These are phyloP conservation scores for Gobius niger DNA, from an alignment of 2,113 vertebrate genomes.

Conservation along the genomic window DNA sequence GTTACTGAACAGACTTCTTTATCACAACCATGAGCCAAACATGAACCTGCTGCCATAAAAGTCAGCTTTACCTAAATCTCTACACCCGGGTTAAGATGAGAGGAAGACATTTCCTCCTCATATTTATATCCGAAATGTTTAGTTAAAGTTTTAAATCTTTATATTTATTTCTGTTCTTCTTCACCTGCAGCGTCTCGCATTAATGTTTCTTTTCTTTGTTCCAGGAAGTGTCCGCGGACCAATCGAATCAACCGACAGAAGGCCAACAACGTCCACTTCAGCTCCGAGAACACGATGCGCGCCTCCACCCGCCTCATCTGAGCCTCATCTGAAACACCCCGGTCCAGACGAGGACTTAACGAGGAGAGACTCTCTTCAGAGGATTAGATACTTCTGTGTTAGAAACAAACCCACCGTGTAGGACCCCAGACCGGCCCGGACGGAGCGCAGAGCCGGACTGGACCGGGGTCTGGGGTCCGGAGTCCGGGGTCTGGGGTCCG, in stretches of 20 bases:
- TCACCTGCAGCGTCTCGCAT: too few species aligned
- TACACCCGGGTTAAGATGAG: too few species aligned
- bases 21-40: too few species aligned
- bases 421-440: conserved; percentile 30
- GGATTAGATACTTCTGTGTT: conserved; percentile 55
- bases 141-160: too few species aligned
- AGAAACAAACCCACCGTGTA: conserved; percentile 40
- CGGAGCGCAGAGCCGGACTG: conserved; percentile 47
- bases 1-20: too few species aligned
- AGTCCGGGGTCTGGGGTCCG: conserved; percentile 35
- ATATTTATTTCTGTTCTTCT: too few species aligned
- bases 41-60: too few species aligned
- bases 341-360: conserved; percentile 16
- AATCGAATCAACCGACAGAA: conserved; percentile 99
- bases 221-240: conserved; percentile 97
- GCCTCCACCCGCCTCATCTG: conserved; percentile 98
- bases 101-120: too few species aligned
- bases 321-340: conserved; percentile 57
- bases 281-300: conserved; percentile 98
- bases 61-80: too few species aligned
- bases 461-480: conserved; percentile 33
- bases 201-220: background rate
- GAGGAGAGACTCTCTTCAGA: background rate
- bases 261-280: conserved; percentile 98
- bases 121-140: too few species aligned